A percentile compares a stretch with the other conserved stretches of the same genome.
Evolutionary conservation across 2,797 vertebrate species (phyloP).

Genomic region (Gypaetus barbatus): DNA sequence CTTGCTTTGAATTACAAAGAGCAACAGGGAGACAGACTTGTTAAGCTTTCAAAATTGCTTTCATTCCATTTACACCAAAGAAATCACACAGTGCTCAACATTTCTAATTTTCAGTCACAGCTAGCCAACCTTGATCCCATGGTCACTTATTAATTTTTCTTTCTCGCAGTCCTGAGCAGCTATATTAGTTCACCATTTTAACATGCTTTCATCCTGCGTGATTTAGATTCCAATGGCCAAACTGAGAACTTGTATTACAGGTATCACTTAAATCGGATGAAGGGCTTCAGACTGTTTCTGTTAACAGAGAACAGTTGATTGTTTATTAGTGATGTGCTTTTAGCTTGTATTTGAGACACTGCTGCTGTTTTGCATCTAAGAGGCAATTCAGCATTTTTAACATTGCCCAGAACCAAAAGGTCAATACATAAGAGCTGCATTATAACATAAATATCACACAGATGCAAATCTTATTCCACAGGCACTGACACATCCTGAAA

Average conservation of each 20-base stretch:
- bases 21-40: not conserved
- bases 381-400: not conserved
- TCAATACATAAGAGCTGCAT: not conserved
- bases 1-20: slow-evolving; percentile 35
- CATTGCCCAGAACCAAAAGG: not conserved
- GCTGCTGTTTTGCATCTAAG: not conserved
- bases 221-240: not conserved
- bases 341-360: not conserved
- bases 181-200: not conserved
- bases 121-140: not conserved
- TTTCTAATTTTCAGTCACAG: slow-evolving; percentile 42
- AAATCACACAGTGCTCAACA: slow-evolving; percentile 32
- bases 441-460: not conserved
- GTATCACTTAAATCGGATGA: not conserved
- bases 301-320: not conserved
- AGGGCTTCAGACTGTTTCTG: not conserved
- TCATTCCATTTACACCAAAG: slow-evolving; percentile 17
- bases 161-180: not conserved
- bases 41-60: slow-evolving; percentile 39
- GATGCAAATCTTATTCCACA: not conserved
- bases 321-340: not conserved
- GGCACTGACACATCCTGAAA: not conserved
- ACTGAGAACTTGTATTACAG: not conserved
- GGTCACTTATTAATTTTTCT: slow-evolving; percentile 17
- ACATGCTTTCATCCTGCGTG: not conserved